These are phyloP conservation scores for Notarius lentiginosus DNA, from an alignment of 2,113 vertebrate species.

Conservation along the genomic window DNA sequence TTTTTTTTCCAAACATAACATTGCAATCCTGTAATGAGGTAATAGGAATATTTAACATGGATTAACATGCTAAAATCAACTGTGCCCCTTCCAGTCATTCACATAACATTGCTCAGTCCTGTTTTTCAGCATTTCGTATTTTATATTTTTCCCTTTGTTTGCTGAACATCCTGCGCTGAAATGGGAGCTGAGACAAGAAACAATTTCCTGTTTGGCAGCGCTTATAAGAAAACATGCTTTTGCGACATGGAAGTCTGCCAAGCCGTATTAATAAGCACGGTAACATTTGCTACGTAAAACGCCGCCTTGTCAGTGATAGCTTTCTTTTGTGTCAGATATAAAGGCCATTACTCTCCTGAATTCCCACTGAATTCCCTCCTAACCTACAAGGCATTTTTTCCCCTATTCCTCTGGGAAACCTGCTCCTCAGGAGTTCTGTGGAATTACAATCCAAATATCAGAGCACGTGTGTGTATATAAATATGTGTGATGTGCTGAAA, in stretches of 20 bases:
- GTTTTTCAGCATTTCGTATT: background rate
- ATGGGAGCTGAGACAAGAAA: background rate
- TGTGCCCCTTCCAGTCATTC: background rate
- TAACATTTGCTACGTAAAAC: background rate
- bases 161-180: background rate
- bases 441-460: slow-evolving; percentile 7
- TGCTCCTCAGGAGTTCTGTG: background rate
- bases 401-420: background rate
- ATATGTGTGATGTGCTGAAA: background rate
- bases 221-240: background rate
- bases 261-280: background rate
- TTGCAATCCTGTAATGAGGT: background rate
- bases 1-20: background rate
- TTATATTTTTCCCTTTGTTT: background rate
- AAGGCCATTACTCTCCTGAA: background rate
- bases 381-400: background rate
- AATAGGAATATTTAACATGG: background rate
- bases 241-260: background rate
- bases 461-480: no score
- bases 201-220: background rate
- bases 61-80: background rate
- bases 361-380: background rate
- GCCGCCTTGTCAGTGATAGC: background rate
- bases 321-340: background rate
- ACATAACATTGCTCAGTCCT: background rate